Base-by-base conservation (phyloP, 2,797 vertebrate genomes). In the Protonibea diacanthus region DNA sequence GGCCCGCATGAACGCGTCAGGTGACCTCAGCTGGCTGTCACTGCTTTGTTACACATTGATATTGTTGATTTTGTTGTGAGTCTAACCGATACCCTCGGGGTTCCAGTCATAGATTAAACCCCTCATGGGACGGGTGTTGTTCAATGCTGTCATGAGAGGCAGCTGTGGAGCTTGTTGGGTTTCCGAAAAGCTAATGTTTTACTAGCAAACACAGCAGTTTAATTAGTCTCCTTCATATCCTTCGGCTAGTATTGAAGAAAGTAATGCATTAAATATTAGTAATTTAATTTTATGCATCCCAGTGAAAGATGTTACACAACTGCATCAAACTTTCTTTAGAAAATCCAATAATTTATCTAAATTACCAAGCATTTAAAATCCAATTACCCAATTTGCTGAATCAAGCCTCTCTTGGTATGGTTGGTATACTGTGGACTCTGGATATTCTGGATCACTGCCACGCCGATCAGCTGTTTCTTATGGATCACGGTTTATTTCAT, bases 141-240 rank as follows among this genome's bases (percentile, higher is more conserved):
- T 84, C 81, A 88, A 85, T 81, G 76, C 67, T 81, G 71, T 68
- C 73, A 68, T 88, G 71, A 84, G 66, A 83, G 58, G 80, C 82
- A 81, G 75, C 66, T 78, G 80, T 67, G 49, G 33, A 65, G 68
- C 76, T 57, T 52, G 44, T 63, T 53, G 59, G 29, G 18, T 25
- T 69, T 69, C 70, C 18, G 57, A 33, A 73, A 83, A 61, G 65
- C 51, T 49, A 23, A 29, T 21, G 23, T 44, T 85, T 63, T 57
- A 38, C 42, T 33, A 62, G 75, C 72, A 74, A 71, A 71, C 38
- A 53, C 42, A 49, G 45, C 38, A 23, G n/a, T 27, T 27, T 76
- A 67, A 83, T 85, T 81, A 83, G 52, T 81, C 52, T 59, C 48
- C 44, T 73, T n/a, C 13, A 21, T 67, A 81, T 84, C 72, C 69